Conservation (phyloP, 2,797 vertebrate genomes). For the Phrynocephalus forsythii region DNA sequence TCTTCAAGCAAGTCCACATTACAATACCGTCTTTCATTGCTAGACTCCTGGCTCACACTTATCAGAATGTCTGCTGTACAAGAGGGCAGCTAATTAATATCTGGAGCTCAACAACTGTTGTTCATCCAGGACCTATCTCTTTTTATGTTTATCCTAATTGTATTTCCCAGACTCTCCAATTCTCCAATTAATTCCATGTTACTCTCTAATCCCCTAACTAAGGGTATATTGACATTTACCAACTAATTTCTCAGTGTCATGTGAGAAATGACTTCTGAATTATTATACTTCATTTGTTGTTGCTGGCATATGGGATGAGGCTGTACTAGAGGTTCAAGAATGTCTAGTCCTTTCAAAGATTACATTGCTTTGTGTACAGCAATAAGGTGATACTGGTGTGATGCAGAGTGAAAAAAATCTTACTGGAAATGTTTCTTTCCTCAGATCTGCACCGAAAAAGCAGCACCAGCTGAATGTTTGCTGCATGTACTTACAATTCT, state of each 20-base stretch:
- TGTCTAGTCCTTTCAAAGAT: background rate
- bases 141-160: conserved; percentile 48
- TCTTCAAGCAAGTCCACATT: conserved; percentile 41
- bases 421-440: background rate
- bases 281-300: background rate
- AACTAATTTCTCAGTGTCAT: conserved; percentile 18
- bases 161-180: conserved; percentile 51
- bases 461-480: background rate
- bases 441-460: background rate
- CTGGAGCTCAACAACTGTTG: conserved; percentile 52
- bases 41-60: conserved; percentile 60
- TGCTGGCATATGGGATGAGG: background rate
- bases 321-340: background rate
- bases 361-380: conserved; percentile 1
- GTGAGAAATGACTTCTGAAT: conserved; percentile 10
- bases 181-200: conserved; percentile 53
- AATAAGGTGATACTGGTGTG: background rate
- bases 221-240: conserved; percentile 37
- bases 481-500: background rate
- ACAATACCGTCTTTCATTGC: conserved; percentile 40
- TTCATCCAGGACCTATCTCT: conserved; percentile 35
- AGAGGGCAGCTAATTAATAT: conserved; percentile 46
- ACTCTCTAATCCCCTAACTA: conserved; percentile 43
- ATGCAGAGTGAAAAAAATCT: background rate
- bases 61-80: conserved; percentile 45